Base-by-base conservation (phyloP, 2,888 invertebrate species). In the Nomada flava region DNA sequence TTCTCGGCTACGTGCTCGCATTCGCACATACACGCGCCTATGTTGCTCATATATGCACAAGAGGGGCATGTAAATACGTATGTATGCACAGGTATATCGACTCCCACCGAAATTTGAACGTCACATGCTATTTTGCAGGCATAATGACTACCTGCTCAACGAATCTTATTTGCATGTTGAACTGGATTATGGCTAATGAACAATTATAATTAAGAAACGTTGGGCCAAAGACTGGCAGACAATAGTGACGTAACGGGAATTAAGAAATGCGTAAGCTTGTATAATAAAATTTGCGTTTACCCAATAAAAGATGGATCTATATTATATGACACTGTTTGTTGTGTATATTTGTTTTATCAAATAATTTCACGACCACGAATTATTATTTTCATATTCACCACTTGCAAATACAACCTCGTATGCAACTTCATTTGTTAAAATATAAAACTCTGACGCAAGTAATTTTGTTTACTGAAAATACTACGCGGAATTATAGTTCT, bases 81-180 rank as follows among this genome's bases (percentile, higher is more conserved):
- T 59, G 65, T 11, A 20, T 57, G 23, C 29, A 62, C 71, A 29
- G 53, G 5, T 36, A 36, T 36, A 36, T 9, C 53, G 62, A 52
- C 80, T 81, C 60, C 83, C 76, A 70, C 83, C 76, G 55, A 74
- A 73, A 70, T 79, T 75, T 59, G 50, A 60, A 67, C 69, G 76
- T 71, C 65, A 59, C 47, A 55, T 57, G 7, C 55, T 57, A 62
- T 60, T 72, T 74, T 60, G 29, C 62, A 53, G 50, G 26, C 18
- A 71, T 52, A 52, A 59, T 36, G 77, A 72, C 68, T 80, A 76
- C 78, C 82, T 84, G 80, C 52, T 50, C 65, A 23, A 67, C 29
- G 44, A 78, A 75, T 53, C 20, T 23, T 23, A 73, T 79, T 76
- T 83, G 20, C 77, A 74, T 64, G 36, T 10, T 11, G 11, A 65